phyloP scores from a whole-genome alignment of 2,797 vertebrate species.

The Molossus molossus region DNA sequence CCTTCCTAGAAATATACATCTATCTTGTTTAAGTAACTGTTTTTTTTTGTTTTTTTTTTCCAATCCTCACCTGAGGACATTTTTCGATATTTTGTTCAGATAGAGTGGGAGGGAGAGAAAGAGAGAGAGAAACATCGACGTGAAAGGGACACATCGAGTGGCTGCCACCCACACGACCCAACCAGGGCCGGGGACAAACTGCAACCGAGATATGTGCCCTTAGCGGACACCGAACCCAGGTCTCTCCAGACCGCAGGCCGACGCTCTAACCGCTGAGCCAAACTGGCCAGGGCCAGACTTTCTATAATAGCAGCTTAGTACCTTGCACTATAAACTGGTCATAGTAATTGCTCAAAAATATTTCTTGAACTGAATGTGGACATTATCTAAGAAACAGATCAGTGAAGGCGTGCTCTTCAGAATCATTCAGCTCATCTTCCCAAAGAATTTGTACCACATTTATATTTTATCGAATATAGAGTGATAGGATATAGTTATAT shows the following conservation, averaged over 20 bases:
- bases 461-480: slow-evolving; percentile 28
- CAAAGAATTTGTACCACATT: slow-evolving; percentile 6
- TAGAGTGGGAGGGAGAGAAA: too few relatives aligned
- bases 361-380: neutral
- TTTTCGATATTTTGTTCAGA: too few relatives aligned
- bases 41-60: neutral
- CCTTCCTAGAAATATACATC: neutral
- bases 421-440: neutral
- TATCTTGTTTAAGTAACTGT: neutral
- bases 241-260: too few relatives aligned
- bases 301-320: neutral
- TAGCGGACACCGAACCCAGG: too few relatives aligned
- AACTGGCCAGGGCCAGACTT: neutral
- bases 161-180: too few relatives aligned
- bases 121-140: too few relatives aligned
- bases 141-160: too few relatives aligned
- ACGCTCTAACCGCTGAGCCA: too few relatives aligned
- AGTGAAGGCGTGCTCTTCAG: neutral
- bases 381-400: slow-evolving; percentile 53
- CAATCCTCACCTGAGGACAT: too few relatives aligned
- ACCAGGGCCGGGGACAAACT: too few relatives aligned
- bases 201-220: too few relatives aligned
- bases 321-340: neutral
- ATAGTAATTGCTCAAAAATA: slow-evolving; percentile 22
- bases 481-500: neutral